These are phyloP conservation scores for Aleiodes leptofemur DNA, from an alignment of 2,888 invertebrate species.

Conservation along the genomic window DNA sequence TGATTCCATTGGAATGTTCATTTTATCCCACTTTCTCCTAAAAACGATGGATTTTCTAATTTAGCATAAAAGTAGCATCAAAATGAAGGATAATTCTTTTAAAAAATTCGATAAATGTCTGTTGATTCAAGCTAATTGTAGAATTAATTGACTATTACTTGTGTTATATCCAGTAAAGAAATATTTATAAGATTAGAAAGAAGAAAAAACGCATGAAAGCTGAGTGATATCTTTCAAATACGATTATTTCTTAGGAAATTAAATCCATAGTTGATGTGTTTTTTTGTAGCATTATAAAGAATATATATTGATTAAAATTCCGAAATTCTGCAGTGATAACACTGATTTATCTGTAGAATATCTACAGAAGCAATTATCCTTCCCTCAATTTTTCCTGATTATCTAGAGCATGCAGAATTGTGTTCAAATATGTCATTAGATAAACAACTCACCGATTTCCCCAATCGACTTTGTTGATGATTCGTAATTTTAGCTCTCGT, in stretches of 20 bases:
- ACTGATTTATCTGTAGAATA: no score
- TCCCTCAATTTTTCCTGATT: neutral
- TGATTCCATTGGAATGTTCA: no score
- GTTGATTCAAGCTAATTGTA: slow-evolving; percentile 5
- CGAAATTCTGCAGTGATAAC: neutral
- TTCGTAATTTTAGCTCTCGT: slow-evolving; percentile 88
- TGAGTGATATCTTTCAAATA: slow-evolving; percentile 22
- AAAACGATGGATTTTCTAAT: neutral
- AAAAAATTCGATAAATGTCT: neutral
- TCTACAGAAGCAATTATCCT: no score
- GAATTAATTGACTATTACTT: slow-evolving; percentile 14
- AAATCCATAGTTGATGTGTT: slow-evolving; percentile 7
- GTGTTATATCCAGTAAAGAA: slow-evolving; percentile 2
- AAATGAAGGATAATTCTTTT: neutral
- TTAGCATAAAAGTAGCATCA: neutral
- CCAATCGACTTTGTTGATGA: slow-evolving; percentile 96
- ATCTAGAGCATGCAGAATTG: slow-evolving; percentile 18
- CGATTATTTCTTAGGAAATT: neutral
- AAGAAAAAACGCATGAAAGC: slow-evolving; percentile 6
- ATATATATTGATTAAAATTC: slow-evolving; percentile 15
- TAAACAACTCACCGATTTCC: slow-evolving; percentile 89
- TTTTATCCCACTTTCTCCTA: neutral
- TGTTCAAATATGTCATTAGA: neutral
- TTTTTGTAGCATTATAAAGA: slow-evolving; percentile 10
- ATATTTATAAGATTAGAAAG: neutral